Evolutionary conservation across 2,888 invertebrate species (phyloP).

Genomic region (Rotaria macrura): DNA sequence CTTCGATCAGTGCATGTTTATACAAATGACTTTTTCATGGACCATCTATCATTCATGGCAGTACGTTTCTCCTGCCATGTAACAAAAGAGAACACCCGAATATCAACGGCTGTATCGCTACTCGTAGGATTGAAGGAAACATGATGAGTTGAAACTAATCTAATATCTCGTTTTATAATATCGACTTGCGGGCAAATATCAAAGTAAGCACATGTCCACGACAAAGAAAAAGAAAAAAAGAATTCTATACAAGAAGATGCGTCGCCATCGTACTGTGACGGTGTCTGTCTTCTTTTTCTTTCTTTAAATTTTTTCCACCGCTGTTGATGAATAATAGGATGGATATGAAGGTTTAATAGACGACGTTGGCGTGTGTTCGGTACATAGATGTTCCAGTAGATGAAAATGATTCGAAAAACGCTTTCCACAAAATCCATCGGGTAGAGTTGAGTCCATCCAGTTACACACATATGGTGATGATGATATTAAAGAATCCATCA

Average conservation of each 20-base stretch:
- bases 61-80: no score
- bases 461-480: background rate
- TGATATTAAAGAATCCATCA: background rate
- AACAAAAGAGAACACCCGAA: no score
- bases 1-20: background rate
- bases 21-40: background rate
- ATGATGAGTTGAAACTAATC: no score
- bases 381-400: slow-evolving; percentile 5
- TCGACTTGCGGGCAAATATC: no score
- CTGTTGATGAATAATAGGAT: background rate
- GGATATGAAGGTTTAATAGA: background rate
- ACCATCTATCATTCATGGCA: background rate
- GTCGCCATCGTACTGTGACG: no score
- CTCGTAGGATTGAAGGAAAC: no score
- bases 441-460: background rate
- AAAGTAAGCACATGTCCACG: no score
- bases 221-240: no score
- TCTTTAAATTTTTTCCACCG: background rate
- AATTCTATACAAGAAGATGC: no score
- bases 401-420: background rate
- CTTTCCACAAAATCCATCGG: background rate
- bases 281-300: background rate
- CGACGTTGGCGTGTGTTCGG: background rate
- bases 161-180: no score
- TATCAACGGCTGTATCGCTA: no score